Evolutionary conservation across 2,113 vertebrate species (phyloP).

Genomic region (Paracanthobrama guichenoti): DNA sequence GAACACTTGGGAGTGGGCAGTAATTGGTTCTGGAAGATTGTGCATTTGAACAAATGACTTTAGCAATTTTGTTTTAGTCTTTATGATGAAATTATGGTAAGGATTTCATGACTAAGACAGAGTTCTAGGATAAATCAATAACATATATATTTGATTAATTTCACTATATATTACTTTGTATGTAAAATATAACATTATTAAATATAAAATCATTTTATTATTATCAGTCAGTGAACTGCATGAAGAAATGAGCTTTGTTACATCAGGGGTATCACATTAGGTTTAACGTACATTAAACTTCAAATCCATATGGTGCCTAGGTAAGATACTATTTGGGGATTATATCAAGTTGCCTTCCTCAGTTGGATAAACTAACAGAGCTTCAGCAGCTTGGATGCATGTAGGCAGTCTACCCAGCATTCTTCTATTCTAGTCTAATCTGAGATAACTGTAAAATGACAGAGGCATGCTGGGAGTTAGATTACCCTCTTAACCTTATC

Average conservation of each 20-base stretch:
- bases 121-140: not conserved
- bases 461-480: slow-evolving; percentile 35
- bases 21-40: slow-evolving; percentile 17
- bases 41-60: slow-evolving; percentile 1
- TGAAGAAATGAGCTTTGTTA: not conserved
- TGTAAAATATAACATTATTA: not conserved
- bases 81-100: not conserved
- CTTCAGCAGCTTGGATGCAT: slow-evolving; percentile 1
- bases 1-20: slow-evolving; percentile 42
- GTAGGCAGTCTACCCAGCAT: slow-evolving; percentile 26
- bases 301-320: not conserved
- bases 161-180: not conserved
- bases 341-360: not conserved
- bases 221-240: not conserved
- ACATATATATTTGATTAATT: too few relatives aligned
- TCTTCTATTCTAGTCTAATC: slow-evolving; percentile 35
- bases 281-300: not conserved
- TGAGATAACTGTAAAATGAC: slow-evolving; percentile 38
- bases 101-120: not conserved
- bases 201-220: not conserved
- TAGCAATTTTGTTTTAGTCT: not conserved
- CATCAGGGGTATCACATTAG: not conserved
- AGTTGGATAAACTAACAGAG: not conserved
- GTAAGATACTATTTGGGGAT: slow-evolving; percentile 6
- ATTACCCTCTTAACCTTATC: slow-evolving; percentile 55